phyloP scores from a whole-genome alignment of 2,888 invertebrate genomes.

The Exocentrus adspersus region DNA sequence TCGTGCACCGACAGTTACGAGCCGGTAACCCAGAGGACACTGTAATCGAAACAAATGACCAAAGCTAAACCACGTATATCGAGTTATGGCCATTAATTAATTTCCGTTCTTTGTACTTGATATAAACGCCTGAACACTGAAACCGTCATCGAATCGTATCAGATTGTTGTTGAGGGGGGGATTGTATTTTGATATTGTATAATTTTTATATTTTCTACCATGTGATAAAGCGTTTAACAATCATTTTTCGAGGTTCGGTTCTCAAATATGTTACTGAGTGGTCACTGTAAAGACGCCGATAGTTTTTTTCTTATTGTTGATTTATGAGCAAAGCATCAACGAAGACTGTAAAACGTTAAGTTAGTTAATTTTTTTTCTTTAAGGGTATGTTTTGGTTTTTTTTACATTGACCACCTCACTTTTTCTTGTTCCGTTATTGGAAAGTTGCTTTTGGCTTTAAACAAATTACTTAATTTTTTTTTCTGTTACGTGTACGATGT shows the following conservation, averaged over 20 bases:
- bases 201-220: constrained; percentile 34
- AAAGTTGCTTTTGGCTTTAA: constrained; percentile 25
- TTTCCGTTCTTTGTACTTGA: background rate
- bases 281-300: too few relatives aligned
- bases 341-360: too few relatives aligned
- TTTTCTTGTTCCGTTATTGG: constrained; percentile 8
- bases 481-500: constrained; percentile 33
- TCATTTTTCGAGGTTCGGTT: constrained; percentile 38
- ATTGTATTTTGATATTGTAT: constrained; percentile 26
- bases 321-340: too few relatives aligned
- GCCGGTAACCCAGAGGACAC: constrained; percentile 20
- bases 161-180: background rate
- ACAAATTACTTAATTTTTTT: constrained; percentile 18
- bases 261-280: background rate
- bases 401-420: background rate
- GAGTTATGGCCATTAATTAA: constrained; percentile 23
- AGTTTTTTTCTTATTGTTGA: too few relatives aligned
- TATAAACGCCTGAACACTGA: background rate
- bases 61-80: constrained; percentile 32
- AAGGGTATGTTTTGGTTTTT: too few relatives aligned
- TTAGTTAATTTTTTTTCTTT: too few relatives aligned
- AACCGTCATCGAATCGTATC: constrained; percentile 1
- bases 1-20: constrained; percentile 9
- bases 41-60: constrained; percentile 40
- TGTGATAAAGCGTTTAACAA: constrained; percentile 50